Evolutionary conservation across 30 jellyfish, hydroid and myxozoan species (phyloP).

Genomic region (Aurelia sp.): DNA sequence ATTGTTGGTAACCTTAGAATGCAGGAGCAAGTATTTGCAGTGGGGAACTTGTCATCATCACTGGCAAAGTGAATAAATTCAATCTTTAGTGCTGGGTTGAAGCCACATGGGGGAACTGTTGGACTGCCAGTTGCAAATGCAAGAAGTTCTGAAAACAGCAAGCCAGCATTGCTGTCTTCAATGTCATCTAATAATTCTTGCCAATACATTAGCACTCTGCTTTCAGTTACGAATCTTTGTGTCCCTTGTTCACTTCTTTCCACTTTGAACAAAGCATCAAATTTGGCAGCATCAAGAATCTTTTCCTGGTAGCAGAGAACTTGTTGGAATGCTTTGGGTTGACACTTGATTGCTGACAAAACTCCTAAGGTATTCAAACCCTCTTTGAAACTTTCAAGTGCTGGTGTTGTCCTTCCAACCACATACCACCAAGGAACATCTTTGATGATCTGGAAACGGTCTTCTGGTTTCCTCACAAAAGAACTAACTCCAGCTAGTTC

Average conservation of each 20-base stretch:
- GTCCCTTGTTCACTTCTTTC: too few relatives aligned
- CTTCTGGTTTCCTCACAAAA: slow-evolving; percentile 7
- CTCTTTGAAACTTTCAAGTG: background rate
- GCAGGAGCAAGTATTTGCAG: slow-evolving; percentile 5
- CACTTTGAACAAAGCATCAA: background rate
- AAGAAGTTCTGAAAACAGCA: too few relatives aligned
- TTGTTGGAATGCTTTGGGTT: slow-evolving; percentile 4
- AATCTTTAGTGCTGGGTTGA: too few relatives aligned
- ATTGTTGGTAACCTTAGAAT: background rate
- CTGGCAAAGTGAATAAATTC: too few relatives aligned
- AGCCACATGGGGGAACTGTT: too few relatives aligned
- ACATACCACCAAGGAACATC: slow-evolving; percentile 6
- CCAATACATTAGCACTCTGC: too few relatives aligned
- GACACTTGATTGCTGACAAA: background rate
- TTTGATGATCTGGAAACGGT: slow-evolving; percentile 3
- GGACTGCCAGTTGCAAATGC: too few relatives aligned
- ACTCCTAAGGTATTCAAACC: slow-evolving; percentile 2
- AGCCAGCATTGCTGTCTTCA: too few relatives aligned
- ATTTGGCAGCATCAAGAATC: background rate
- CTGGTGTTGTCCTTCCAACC: slow-evolving; percentile 8
- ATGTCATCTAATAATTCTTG: too few relatives aligned
- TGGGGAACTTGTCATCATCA: background rate
- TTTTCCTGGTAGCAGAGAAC: background rate
- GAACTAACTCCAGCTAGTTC: slow-evolving; percentile 9
- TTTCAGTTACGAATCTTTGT: too few relatives aligned